phyloP scores from a whole-genome alignment of 2,797 vertebrate genomes.

The Myiothlypis chrysogaster region DNA sequence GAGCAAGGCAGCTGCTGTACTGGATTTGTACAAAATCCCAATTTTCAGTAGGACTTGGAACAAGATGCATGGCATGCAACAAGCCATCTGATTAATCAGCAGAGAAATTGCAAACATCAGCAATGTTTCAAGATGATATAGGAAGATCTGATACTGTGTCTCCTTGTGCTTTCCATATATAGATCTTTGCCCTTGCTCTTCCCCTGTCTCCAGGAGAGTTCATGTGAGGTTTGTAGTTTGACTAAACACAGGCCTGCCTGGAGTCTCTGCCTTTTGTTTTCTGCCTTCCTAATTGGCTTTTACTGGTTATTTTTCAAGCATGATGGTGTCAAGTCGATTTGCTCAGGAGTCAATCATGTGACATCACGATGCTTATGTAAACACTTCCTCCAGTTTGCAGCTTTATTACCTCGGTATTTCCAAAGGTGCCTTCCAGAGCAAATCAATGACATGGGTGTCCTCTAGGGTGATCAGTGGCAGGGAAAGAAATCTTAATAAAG shows the following conservation, averaged over 20 bases:
- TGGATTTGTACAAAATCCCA: background rate
- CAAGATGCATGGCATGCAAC: constrained; percentile 9
- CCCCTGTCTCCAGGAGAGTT: background rate
- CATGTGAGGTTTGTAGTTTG: constrained; percentile 10
- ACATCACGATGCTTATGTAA: background rate
- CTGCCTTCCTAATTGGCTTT: constrained; percentile 26
- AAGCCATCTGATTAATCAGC: constrained; percentile 27
- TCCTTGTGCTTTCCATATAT: constrained; percentile 38
- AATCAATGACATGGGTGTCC: background rate
- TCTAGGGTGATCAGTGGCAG: background rate
- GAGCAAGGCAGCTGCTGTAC: background rate
- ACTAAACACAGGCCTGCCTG: background rate
- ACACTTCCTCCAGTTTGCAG: background rate
- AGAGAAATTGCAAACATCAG: constrained; percentile 39
- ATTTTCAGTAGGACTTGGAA: background rate
- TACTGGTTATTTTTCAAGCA: constrained; percentile 10
- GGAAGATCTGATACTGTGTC: background rate
- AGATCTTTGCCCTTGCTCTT: constrained; percentile 33
- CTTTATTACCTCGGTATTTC: background rate
- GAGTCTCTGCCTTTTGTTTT: background rate
- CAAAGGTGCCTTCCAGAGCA: background rate
- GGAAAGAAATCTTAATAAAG: background rate
- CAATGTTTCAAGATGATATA: constrained; percentile 3
- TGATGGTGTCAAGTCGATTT: constrained; percentile 28
- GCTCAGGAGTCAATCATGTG: background rate